A percentile compares a stretch with the other conserved stretches of the same genome.
Evolutionary conservation across 2,797 vertebrate species (phyloP).

Genomic region (Tarsius wallacei): DNA sequence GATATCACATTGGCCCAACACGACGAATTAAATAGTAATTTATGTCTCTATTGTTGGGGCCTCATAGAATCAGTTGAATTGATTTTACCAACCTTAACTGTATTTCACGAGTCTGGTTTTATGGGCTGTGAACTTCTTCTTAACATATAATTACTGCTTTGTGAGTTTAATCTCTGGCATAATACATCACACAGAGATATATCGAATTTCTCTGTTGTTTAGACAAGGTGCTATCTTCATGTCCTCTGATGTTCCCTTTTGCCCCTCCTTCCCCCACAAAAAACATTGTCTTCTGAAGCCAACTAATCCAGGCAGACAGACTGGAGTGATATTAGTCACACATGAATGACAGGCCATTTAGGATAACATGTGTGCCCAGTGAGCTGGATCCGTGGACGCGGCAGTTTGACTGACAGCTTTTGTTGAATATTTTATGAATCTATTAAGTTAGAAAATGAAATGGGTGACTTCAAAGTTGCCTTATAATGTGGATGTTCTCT

Average conservation of each 20-base stretch:
- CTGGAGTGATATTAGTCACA: background rate
- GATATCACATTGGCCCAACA: background rate
- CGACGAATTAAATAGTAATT: slow-evolving; percentile 71
- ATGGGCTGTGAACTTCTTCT: slow-evolving; percentile 46
- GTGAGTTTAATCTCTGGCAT: slow-evolving; percentile 48
- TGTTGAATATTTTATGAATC: slow-evolving; percentile 21
- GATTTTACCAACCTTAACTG: slow-evolving; percentile 30
- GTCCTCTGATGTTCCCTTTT: background rate
- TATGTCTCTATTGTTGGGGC: slow-evolving; percentile 52
- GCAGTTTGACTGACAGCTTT: background rate
- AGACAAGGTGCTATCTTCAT: background rate
- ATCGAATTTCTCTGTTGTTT: slow-evolving; percentile 31
- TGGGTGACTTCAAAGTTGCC: background rate
- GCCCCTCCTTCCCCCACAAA: background rate
- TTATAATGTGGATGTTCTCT: slow-evolving; percentile 30
- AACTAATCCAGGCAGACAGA: background rate
- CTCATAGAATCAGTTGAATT: slow-evolving; percentile 57
- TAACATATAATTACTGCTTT: slow-evolving; percentile 62
- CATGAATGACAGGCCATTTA: slow-evolving; percentile 7
- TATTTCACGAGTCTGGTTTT: slow-evolving; percentile 6
- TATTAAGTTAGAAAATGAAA: slow-evolving; percentile 53
- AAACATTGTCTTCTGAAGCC: background rate
- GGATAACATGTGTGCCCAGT: background rate
- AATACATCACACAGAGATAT: slow-evolving; percentile 5
- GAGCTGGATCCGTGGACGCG: background rate